Evolutionary conservation across 1,140 invertebrate species (phyloP).

Genomic region (Maconellicoccus hirsutus): DNA sequence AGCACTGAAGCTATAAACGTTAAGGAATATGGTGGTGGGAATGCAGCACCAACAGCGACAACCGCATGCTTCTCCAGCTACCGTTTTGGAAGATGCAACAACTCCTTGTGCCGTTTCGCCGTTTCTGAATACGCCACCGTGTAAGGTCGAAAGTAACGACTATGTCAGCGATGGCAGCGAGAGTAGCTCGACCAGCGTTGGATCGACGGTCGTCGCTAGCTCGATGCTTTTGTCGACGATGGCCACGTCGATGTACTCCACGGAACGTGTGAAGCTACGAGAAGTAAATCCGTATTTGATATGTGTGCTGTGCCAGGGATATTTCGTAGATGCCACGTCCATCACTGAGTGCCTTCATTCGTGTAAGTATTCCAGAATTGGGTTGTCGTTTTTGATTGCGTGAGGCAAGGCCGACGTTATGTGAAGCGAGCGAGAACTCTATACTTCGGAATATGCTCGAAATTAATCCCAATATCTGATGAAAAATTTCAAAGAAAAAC

Average conservation of each 20-base stretch:
- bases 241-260: background rate
- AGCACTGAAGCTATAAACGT: background rate
- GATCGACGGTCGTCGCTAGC: background rate
- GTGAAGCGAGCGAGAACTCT: too few species aligned
- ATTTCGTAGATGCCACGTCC: slow-evolving; percentile 71
- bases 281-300: slow-evolving; percentile 61
- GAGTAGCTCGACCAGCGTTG: background rate
- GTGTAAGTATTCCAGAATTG: slow-evolving; percentile 45
- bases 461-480: too few species aligned
- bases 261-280: slow-evolving; percentile 36
- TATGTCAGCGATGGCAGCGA: background rate
- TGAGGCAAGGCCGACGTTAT: too few species aligned
- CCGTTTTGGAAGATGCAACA: background rate
- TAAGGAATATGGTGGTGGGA: slow-evolving; percentile 1
- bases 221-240: background rate
- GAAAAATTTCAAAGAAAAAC: too few species aligned
- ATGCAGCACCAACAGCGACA: slow-evolving; percentile 7
- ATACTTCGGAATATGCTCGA: too few species aligned
- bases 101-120: background rate
- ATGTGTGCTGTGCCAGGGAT: slow-evolving; percentile 66
- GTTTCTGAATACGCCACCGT: background rate
- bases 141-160: background rate
- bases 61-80: slow-evolving; percentile 1
- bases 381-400: too few species aligned
- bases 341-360: slow-evolving; percentile 76